Conservation (phyloP, 2,797 vertebrate species). For the Phoebastria nigripes region DNA sequence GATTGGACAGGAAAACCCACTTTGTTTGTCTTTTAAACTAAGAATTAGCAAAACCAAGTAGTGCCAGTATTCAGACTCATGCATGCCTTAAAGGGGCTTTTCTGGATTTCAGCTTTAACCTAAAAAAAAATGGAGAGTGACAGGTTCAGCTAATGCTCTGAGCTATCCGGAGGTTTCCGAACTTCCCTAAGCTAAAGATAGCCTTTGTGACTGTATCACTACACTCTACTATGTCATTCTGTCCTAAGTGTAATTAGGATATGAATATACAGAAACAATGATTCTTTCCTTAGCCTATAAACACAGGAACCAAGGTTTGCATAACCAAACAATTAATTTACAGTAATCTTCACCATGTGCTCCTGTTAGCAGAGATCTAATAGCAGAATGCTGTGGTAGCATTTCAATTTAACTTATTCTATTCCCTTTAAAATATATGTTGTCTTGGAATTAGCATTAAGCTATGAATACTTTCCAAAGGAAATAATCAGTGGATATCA, state of each 20-base stretch:
- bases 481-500: not conserved
- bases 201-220: not conserved
- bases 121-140: not conserved
- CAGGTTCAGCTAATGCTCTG: not conserved
- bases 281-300: not conserved
- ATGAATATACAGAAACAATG: not conserved
- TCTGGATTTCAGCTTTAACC: not conserved
- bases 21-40: not conserved
- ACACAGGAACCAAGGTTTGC: not conserved
- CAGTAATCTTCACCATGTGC: not conserved
- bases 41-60: not conserved
- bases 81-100: not conserved
- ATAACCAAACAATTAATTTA: not conserved
- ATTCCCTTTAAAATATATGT: not conserved
- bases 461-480: not conserved
- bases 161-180: not conserved
- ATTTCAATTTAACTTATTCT: not conserved
- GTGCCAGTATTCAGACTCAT: not conserved
- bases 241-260: not conserved
- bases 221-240: not conserved
- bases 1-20: not conserved
- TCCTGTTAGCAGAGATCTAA: not conserved
- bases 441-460: not conserved
- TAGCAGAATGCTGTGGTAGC: not conserved
- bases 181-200: not conserved